Conservation (phyloP, 2,797 vertebrate species). For the Eremophila alpestris region DNA sequence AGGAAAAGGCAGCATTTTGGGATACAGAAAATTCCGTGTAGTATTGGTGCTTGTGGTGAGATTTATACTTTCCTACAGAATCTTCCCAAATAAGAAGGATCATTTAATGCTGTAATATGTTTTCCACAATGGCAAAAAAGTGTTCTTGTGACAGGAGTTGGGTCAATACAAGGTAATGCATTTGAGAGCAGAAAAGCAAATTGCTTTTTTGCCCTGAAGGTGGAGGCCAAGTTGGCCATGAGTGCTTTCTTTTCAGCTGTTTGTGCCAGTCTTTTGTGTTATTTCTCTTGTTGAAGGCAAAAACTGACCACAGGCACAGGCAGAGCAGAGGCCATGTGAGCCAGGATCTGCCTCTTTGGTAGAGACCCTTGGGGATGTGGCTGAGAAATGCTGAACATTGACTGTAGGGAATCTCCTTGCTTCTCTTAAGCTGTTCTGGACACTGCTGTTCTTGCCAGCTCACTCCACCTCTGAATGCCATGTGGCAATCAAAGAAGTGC, state of each 20-base stretch:
- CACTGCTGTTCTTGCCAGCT: neutral
- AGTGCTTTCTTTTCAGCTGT: neutral
- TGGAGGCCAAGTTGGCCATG: neutral
- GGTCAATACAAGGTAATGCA: neutral
- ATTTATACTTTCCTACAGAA: neutral
- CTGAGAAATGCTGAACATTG: neutral
- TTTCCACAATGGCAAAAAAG: neutral
- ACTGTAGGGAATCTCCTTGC: neutral
- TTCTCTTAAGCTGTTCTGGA: neutral
- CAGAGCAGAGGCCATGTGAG: accelerated
- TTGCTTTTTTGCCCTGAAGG: neutral
- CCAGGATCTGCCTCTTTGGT: neutral
- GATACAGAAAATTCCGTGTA: neutral
- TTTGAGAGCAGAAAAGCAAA: neutral
- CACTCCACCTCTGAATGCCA: neutral
- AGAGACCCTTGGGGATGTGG: neutral
- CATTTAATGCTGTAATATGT: neutral
- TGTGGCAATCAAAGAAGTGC: neutral
- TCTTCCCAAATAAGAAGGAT: neutral
- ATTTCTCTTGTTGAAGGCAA: neutral
- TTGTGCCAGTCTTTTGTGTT: neutral
- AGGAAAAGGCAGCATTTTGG: neutral
- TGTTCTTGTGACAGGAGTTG: neutral
- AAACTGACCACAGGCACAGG: neutral
- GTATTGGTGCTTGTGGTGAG: neutral